Evolutionary conservation across 2,113 vertebrate genomes (phyloP).

Genomic region (Mastomys coucha): DNA sequence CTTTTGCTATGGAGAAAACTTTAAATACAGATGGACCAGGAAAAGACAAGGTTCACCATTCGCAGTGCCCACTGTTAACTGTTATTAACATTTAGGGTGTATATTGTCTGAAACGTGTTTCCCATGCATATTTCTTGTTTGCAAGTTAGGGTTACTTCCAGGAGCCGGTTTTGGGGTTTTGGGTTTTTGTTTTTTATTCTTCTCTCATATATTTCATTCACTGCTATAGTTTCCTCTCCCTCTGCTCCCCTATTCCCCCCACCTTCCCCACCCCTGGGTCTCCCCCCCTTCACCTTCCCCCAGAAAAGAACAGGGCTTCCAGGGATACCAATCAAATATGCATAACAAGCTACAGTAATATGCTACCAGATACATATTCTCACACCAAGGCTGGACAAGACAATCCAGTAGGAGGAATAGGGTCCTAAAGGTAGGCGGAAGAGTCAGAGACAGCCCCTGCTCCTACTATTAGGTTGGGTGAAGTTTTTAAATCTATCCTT

Average conservation of each 20-base stretch:
- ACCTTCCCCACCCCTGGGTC: background rate
- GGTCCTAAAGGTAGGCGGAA: background rate
- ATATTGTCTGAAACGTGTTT: background rate
- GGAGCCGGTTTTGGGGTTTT: background rate
- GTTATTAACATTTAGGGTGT: constrained; percentile 7
- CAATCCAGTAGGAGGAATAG: background rate
- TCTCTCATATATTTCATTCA: background rate
- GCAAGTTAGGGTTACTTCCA: constrained; percentile 8
- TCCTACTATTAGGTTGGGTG: background rate
- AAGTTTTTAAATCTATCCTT: background rate
- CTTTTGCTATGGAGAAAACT: constrained; percentile 56
- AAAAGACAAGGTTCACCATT: constrained; percentile 36
- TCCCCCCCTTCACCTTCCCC: background rate
- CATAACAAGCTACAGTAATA: background rate
- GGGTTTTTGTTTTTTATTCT: background rate
- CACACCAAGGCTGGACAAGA: background rate
- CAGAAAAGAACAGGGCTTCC: background rate
- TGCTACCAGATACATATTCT: background rate
- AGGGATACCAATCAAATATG: background rate
- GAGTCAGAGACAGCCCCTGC: background rate
- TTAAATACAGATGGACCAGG: background rate
- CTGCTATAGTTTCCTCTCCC: background rate
- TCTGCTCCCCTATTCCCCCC: background rate
- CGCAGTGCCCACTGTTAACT: background rate
- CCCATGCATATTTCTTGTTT: constrained; percentile 3